Evolutionary conservation across 2,113 vertebrate species (phyloP).

Genomic region (Ariopsis seemanni): DNA sequence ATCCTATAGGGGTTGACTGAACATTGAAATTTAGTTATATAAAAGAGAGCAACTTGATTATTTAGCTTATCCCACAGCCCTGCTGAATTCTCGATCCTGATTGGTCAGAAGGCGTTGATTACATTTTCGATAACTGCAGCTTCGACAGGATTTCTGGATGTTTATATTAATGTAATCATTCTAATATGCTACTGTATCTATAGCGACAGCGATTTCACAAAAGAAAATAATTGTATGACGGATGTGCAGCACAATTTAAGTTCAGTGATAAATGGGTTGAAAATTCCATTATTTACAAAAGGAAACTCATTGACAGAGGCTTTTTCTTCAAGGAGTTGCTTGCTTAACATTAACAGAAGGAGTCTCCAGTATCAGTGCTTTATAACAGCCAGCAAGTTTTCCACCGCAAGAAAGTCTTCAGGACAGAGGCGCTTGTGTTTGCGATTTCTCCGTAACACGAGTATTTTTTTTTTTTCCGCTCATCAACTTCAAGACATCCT

Average conservation of each 20-base stretch:
- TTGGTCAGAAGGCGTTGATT: neutral
- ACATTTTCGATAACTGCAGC: neutral
- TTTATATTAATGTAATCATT: neutral
- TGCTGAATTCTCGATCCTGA: neutral
- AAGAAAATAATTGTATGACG: neutral
- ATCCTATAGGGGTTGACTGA: neutral
- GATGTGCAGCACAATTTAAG: neutral
- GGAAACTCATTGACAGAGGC: neutral
- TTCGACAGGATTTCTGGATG: neutral
- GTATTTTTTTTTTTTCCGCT: neutral
- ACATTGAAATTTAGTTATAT: neutral
- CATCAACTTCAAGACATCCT: neutral
- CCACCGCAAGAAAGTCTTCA: neutral
- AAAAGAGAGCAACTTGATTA: neutral
- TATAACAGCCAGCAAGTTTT: neutral
- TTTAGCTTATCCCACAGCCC: neutral
- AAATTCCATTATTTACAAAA: neutral
- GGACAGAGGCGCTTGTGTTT: neutral
- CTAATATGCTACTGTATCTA: neutral
- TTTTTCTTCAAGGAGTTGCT: neutral
- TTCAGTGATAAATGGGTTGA: neutral
- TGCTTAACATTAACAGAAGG: neutral
- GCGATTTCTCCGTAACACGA: neutral
- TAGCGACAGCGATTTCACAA: neutral
- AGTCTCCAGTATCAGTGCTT: neutral